A percentile compares a stretch with the other conserved stretches of the same genome.
Conservation (phyloP, 1,140 invertebrate genomes). For the Papilio machaon region DNA sequence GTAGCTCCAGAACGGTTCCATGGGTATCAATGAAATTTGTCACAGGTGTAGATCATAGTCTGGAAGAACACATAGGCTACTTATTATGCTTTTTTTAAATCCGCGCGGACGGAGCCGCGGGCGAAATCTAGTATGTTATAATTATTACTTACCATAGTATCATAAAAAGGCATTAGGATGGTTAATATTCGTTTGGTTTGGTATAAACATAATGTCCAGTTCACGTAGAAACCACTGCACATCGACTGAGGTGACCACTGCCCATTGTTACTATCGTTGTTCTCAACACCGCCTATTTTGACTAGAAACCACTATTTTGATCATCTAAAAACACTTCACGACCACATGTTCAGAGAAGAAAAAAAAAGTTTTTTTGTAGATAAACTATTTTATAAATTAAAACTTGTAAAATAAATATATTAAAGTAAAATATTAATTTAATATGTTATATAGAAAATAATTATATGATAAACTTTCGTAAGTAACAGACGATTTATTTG, state of each 20-base stretch:
- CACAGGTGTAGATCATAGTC: too few relatives aligned
- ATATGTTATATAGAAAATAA: not conserved
- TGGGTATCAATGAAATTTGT: too few relatives aligned
- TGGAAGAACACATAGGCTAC: too few relatives aligned
- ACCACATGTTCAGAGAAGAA: slow-evolving; percentile 4
- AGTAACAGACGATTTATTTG: not conserved
- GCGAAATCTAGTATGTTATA: too few relatives aligned
- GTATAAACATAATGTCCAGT: slow-evolving; percentile 74
- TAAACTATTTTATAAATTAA: not conserved
- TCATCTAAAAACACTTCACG: slow-evolving; percentile 48
- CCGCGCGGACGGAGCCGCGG: too few relatives aligned
- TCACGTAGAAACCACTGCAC: slow-evolving; percentile 61
- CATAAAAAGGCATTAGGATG: slow-evolving; percentile 76
- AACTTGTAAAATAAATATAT: not conserved
- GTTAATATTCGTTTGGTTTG: slow-evolving; percentile 65
- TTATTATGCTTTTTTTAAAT: too few relatives aligned
- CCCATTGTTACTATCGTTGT: slow-evolving; percentile 46
- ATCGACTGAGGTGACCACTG: slow-evolving; percentile 44
- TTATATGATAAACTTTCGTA: slow-evolving; percentile 28
- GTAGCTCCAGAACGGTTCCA: too few relatives aligned
- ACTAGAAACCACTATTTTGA: slow-evolving; percentile 47
- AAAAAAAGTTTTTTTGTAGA: not conserved
- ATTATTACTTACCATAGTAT: slow-evolving; percentile 70
- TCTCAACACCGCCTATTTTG: slow-evolving; percentile 68
- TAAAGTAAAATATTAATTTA: not conserved